phyloP scores from a whole-genome alignment of 2,113 vertebrate species.

The Dasyprocta punctata region DNA sequence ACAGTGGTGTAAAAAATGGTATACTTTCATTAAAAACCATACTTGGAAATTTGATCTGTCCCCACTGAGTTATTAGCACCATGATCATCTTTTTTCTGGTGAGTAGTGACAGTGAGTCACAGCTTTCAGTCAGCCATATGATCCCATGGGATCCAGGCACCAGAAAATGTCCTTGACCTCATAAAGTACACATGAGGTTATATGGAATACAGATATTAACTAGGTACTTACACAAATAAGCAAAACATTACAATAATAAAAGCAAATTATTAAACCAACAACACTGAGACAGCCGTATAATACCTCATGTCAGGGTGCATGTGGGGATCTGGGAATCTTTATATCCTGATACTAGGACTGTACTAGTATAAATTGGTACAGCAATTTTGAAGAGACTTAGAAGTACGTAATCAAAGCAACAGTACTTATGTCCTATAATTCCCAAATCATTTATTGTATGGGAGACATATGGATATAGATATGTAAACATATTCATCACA shows the following conservation, averaged over 20 bases:
- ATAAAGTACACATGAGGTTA: not conserved
- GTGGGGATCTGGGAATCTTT: slow-evolving; percentile 8
- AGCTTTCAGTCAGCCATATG: not conserved
- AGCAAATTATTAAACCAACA: not conserved
- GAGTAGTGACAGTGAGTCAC: not conserved
- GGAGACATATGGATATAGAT: not conserved
- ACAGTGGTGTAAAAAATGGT: not conserved
- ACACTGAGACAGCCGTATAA: not conserved
- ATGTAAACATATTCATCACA: not conserved
- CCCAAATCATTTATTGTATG: not conserved
- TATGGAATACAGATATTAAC: not conserved
- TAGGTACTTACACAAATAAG: not conserved
- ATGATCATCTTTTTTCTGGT: not conserved
- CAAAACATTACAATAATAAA: not conserved
- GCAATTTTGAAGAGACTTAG: not conserved
- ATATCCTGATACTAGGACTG: not conserved
- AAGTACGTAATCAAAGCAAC: slow-evolving; percentile 7
- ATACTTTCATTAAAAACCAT: not conserved
- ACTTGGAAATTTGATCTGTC: not conserved
- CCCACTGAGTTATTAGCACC: not conserved
- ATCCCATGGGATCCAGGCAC: not conserved
- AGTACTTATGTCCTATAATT: not conserved
- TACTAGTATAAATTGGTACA: not conserved
- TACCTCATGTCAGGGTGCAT: not conserved
- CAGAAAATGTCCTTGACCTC: not conserved